A percentile compares a stretch with the other conserved stretches of the same genome.
phyloP scores from a whole-genome alignment of 1,140 invertebrate species.

The Spodoptera frugiperda region DNA sequence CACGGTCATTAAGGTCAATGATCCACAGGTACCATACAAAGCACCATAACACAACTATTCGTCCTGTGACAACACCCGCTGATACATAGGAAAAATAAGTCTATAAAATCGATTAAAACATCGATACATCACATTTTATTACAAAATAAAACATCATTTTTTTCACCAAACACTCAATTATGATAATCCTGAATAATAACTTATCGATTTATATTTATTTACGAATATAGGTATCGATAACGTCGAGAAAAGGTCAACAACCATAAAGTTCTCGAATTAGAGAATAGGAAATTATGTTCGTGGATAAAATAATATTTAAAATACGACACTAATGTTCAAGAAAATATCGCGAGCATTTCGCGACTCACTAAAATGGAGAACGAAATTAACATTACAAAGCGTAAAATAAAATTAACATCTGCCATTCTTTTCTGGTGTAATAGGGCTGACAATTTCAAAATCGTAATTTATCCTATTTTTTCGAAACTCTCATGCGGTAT shows the following conservation, averaged over 20 bases:
- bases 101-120: slow-evolving; percentile 25
- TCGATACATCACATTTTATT: slow-evolving; percentile 30
- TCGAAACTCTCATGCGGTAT: too few relatives aligned
- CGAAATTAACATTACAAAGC: slow-evolving; percentile 55
- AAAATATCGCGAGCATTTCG: slow-evolving; percentile 36
- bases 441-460: slow-evolving; percentile 29
- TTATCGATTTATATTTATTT: slow-evolving; percentile 33
- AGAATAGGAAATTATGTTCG: slow-evolving; percentile 21
- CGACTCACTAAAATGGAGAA: slow-evolving; percentile 44
- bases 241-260: slow-evolving; percentile 37
- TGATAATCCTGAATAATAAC: slow-evolving; percentile 16
- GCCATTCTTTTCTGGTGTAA: slow-evolving; percentile 34
- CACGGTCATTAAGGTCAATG: background rate
- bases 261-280: slow-evolving; percentile 24
- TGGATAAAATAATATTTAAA: background rate
- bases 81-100: background rate
- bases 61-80: background rate
- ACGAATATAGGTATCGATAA: background rate
- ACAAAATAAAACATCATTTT: slow-evolving; percentile 23
- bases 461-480: too few relatives aligned
- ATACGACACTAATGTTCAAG: slow-evolving; percentile 12
- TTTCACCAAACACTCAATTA: background rate
- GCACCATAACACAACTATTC: background rate
- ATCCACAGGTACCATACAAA: slow-evolving; percentile 9
- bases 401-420: slow-evolving; percentile 54